These are phyloP conservation scores for Catocala sponsa DNA, from an alignment of 2,888 invertebrate genomes.

Conservation along the genomic window DNA sequence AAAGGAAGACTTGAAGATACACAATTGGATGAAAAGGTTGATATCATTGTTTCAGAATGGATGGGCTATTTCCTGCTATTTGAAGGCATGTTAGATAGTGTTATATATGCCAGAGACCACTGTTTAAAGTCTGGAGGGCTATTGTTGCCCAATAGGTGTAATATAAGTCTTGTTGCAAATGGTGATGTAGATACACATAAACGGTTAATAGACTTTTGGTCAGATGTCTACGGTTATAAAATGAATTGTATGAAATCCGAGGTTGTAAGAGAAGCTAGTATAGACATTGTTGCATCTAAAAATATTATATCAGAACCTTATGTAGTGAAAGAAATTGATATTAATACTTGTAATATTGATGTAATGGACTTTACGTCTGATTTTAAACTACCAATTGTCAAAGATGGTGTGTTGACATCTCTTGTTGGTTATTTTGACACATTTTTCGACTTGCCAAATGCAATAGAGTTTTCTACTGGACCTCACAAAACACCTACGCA, in stretches of 20 bases:
- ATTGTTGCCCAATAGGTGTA: constrained; percentile 95
- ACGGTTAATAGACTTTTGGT: constrained; percentile 95
- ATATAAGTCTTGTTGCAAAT: constrained; percentile 93
- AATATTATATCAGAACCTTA: constrained; percentile 90
- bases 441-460: constrained; percentile 92
- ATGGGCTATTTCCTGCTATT: constrained; percentile 99
- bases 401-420: constrained; percentile 92
- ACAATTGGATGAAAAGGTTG: constrained; percentile 93
- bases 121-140: constrained; percentile 93
- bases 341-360: constrained; percentile 91
- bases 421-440: constrained; percentile 97
- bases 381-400: constrained; percentile 90
- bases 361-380: constrained; percentile 92
- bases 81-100: constrained; percentile 98
- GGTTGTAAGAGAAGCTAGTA: constrained; percentile 92
- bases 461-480: constrained; percentile 93
- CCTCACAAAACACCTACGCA: constrained; percentile 93
- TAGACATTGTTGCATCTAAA: constrained; percentile 84
- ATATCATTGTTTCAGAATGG: constrained; percentile 99
- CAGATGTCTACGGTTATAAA: constrained; percentile 97
- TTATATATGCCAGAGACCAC: constrained; percentile 95
- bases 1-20: constrained; percentile 96
- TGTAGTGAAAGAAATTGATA: constrained; percentile 91
- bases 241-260: constrained; percentile 97
- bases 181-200: constrained; percentile 92